Conservation (phyloP, 37 sponge, comb jelly and placozoan genomes). For the Petrosia ficiformis region DNA sequence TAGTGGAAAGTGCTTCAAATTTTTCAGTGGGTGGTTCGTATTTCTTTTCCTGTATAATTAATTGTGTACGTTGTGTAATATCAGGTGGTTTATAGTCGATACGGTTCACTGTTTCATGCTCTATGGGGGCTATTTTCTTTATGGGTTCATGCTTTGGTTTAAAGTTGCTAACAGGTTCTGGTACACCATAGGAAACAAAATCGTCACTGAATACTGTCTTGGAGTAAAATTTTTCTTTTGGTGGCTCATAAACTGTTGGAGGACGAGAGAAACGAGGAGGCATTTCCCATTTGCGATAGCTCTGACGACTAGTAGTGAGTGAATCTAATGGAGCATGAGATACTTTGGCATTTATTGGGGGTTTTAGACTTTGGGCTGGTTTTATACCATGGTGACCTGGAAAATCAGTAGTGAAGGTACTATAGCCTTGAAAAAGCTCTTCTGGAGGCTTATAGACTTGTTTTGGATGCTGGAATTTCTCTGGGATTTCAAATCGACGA, state of each 20-base stretch:
- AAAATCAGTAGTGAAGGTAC: conserved; percentile 54
- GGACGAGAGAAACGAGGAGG: conserved; percentile 43
- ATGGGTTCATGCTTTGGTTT: conserved; percentile 24
- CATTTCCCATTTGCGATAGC: conserved; percentile 58
- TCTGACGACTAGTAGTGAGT: conserved; percentile 10
- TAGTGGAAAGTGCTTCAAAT: conserved; percentile 64
- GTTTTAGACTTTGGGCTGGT: conserved; percentile 39
- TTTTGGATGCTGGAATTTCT: conserved; percentile 18
- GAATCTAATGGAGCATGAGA: conserved; percentile 54
- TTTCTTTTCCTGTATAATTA: conserved; percentile 19
- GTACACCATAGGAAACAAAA: conserved; percentile 41
- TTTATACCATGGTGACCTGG: conserved; percentile 16
- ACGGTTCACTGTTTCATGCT: conserved; percentile 36
- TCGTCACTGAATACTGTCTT: conserved; percentile 33
- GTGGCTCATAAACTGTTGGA: conserved; percentile 46
- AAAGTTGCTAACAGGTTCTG: conserved; percentile 21
- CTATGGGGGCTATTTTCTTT: conserved; percentile 13
- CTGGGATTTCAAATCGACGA: conserved; percentile 34
- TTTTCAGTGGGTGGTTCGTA: conserved; percentile 60
- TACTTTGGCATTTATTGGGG: conserved; percentile 11
- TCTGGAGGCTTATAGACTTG: conserved; percentile 46
- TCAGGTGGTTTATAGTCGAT: conserved; percentile 56
- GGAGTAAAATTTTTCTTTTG: conserved; percentile 50
- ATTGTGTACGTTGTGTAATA: conserved; percentile 14
- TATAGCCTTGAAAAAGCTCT: conserved; percentile 21